phyloP scores from a whole-genome alignment of 2,888 invertebrate species.

The Ochropleura leucogaster region DNA sequence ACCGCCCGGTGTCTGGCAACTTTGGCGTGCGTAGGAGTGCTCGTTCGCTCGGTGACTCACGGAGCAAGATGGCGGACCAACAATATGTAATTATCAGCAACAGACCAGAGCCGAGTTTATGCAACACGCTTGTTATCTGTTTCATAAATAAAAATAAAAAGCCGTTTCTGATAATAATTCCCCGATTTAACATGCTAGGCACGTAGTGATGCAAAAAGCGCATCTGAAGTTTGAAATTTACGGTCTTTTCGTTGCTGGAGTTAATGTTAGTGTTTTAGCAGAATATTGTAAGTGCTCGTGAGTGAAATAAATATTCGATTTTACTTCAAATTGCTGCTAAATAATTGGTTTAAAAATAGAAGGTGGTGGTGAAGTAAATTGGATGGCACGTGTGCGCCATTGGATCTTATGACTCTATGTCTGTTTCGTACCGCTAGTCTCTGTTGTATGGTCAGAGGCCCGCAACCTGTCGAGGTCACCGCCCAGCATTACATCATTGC shows the following conservation, averaged over 20 bases:
- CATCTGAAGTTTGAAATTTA: slow-evolving; percentile 35
- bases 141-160: slow-evolving; percentile 56
- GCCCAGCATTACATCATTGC: slow-evolving; percentile 73
- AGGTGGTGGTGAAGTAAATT: slow-evolving; percentile 4
- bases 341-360: slow-evolving; percentile 20
- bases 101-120: slow-evolving; percentile 63
- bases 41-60: slow-evolving; percentile 73
- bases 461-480: slow-evolving; percentile 67
- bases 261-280: slow-evolving; percentile 25
- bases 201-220: slow-evolving; percentile 35
- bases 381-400: slow-evolving; percentile 49
- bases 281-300: slow-evolving; percentile 2
- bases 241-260: slow-evolving; percentile 7
- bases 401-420: slow-evolving; percentile 48
- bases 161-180: slow-evolving; percentile 43
- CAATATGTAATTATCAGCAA: slow-evolving; percentile 83
- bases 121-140: slow-evolving; percentile 63
- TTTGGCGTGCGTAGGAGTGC: slow-evolving; percentile 78
- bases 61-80: slow-evolving; percentile 81
- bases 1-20: slow-evolving; percentile 74
- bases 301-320: slow-evolving; percentile 25
- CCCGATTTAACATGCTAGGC: slow-evolving; percentile 17
- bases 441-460: slow-evolving; percentile 59
- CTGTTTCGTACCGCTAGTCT: slow-evolving; percentile 65
- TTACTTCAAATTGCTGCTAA: slow-evolving; percentile 26